Base-by-base conservation (phyloP, 2,113 vertebrate species). In the Pteropus alecto region DNA sequence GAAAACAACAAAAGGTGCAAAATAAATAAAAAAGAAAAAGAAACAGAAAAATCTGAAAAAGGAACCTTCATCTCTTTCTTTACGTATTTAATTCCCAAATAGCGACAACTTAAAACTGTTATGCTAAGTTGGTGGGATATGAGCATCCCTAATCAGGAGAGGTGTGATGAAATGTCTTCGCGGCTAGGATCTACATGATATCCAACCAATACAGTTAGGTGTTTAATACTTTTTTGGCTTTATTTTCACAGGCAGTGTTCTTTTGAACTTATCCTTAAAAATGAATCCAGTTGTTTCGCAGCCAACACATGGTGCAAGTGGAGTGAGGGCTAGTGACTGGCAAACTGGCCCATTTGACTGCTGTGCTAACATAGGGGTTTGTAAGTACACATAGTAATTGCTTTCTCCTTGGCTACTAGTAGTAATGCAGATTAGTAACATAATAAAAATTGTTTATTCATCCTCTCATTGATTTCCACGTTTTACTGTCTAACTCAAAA, bases 271-370 rank as follows among this genome's bases (percentile, higher is more conserved):
- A 35, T 26, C n/a, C 30, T 54, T 13, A 46, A 92, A 97, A 79
- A 96, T 95, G 95, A 87, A 94, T 4, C 88, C 94, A 13, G 38
- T 94, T 46, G 48, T 97, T 22, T 18, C 41, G 0, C 97, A 97
- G 51, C 97, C 96, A 97, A 95, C 41, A 41, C 19, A 95, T 7
- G 94, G 98, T 94, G 2, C 30, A 0, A 26, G 61, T 9, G 0
- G 10, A 4, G 0, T 6, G 3, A 28, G 18, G 4, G 2, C 28
- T 41, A 97, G 98, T 0, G 98, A 99, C 0, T 99, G 99, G 98
- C 99, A 99, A 96, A 98, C 98, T 0, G 84, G 96, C 0, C 9
- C 98, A 11, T 98, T 77, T 7, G 96, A 98, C 16, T 98, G 93
- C 96, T 98, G 93, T 1, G 90, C 93, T 0, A 97, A 98, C 97